Evolutionary conservation across 2,888 invertebrate species (phyloP), one percentile per base, ranked within the genome.

Genomic region (Alitta virens): DNA sequence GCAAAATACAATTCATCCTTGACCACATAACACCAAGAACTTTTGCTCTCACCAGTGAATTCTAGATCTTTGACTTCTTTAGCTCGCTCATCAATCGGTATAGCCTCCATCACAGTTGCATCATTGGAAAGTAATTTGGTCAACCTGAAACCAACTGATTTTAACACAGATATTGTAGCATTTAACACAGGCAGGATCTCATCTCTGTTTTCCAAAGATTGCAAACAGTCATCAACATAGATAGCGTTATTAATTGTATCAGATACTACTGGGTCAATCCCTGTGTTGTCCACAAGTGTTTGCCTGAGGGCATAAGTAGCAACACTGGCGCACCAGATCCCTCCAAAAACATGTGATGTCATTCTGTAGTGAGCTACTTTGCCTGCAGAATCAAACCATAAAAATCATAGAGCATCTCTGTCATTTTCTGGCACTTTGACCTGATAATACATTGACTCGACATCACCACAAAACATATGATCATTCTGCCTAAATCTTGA

Each of bases 401-500:
- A 38, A 46, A 65, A 69, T 51, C 62, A 43, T 26, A 63, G 60
- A 21, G 57, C 56, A 55, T 66, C 64, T 43, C 62, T 27, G 40
- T 67, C 62, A 25, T 57, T 23, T 21, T 60, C 56, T 38, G 62
- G 46, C 14, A 69, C 24, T 18, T 21, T 46, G 16, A 64, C 40
- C 21, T 68, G 46, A 12, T 62, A 53, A 59, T 64, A 67, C 16
- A 62, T 63, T 43, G 63, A 60, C 49, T 64, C 66, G 16, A 68
- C 66, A 43, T 64, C 64, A 40, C 66, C 52, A 14, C 51, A n/a
- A 12, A 65, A 43, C 16, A 55, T 66, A 24, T 51, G 61, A 40
- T 33, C 16, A n/a, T 64, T 24, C 16, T 42, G 2, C n/a, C 68
- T 55, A 55, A 68, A 70, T 12, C 64, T 49, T 3, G 63, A n/a